Conservation (phyloP, 1,140 invertebrate genomes). For the Mesaphorura yosii region DNA sequence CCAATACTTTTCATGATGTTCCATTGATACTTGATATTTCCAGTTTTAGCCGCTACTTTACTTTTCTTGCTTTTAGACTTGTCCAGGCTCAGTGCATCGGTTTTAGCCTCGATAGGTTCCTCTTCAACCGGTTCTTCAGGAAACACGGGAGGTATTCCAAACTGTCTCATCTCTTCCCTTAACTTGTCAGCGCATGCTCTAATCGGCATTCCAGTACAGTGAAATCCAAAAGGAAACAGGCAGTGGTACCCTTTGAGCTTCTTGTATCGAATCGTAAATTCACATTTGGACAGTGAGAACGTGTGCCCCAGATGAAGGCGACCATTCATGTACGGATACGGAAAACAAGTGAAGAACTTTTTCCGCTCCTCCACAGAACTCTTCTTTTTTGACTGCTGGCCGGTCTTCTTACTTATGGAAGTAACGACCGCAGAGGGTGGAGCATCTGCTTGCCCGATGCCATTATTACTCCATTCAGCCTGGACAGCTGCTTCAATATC, state of each 20-base stretch:
- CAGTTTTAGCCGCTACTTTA: slow-evolving; percentile 90
- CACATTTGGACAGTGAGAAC: slow-evolving; percentile 93
- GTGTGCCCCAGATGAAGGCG: slow-evolving; percentile 93
- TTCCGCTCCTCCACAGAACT: too few species aligned
- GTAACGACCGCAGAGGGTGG: too few species aligned
- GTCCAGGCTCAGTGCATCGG: slow-evolving; percentile 59
- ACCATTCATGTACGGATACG: slow-evolving; percentile 99
- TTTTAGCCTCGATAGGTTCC: slow-evolving; percentile 38
- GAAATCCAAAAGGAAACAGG: slow-evolving; percentile 96
- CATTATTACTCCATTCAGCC: too few species aligned
- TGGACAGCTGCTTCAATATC: too few species aligned
- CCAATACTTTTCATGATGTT: slow-evolving; percentile 95
- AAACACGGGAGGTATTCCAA: slow-evolving; percentile 87
- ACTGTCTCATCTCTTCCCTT: slow-evolving; percentile 81
- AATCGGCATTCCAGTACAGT: slow-evolving; percentile 95
- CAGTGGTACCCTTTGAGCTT: slow-evolving; percentile 79
- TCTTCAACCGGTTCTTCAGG: slow-evolving; percentile 48
- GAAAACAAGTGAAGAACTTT: slow-evolving; percentile 91
- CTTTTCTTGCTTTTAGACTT: slow-evolving; percentile 98
- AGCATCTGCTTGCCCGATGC: too few species aligned
- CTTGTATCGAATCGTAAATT: slow-evolving; percentile 53
- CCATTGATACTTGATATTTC: slow-evolving; percentile 89
- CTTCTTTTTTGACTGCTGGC: too few species aligned
- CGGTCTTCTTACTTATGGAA: too few species aligned
- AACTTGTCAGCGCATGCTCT: slow-evolving; percentile 97